A percentile compares a stretch with the other conserved stretches of the same genome.
phyloP scores from a whole-genome alignment of 2,113 vertebrate genomes.

The Myrmecophaga tridactyla region DNA sequence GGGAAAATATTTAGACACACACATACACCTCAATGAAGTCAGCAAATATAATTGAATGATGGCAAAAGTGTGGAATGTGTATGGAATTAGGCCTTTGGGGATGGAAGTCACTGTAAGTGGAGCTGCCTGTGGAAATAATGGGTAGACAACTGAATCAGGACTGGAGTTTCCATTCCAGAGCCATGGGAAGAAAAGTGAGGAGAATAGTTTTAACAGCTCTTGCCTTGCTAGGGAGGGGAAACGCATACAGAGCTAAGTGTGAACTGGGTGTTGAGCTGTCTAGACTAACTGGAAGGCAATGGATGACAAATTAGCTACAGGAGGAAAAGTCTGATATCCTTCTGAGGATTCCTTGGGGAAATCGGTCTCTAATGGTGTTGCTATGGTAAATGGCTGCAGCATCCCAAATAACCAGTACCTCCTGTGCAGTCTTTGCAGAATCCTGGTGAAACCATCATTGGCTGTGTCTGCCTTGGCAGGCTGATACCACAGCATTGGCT shows the following conservation, averaged over 20 bases:
- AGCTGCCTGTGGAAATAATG: neutral
- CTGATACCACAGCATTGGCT: rapidly evolving
- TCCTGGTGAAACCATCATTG: neutral
- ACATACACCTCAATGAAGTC: neutral
- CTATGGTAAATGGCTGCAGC: neutral
- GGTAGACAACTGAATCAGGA: neutral
- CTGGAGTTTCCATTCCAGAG: neutral
- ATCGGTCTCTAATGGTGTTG: neutral
- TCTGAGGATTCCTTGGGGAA: neutral
- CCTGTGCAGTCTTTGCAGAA: neutral
- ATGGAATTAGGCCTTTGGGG: neutral
- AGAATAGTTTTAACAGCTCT: conserved; percentile 31
- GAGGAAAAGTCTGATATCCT: neutral
- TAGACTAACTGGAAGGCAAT: neutral
- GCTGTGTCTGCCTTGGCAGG: neutral
- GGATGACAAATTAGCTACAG: neutral
- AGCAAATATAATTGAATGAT: neutral
- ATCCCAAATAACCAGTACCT: neutral
- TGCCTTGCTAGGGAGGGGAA: neutral
- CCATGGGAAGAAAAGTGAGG: neutral
- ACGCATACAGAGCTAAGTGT: neutral
- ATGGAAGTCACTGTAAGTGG: neutral
- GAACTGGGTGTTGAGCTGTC: neutral
- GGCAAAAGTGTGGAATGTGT: neutral
- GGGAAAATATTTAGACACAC: neutral